Base-by-base conservation (phyloP, 2,113 vertebrate genomes). In the Xiphias gladius region DNA sequence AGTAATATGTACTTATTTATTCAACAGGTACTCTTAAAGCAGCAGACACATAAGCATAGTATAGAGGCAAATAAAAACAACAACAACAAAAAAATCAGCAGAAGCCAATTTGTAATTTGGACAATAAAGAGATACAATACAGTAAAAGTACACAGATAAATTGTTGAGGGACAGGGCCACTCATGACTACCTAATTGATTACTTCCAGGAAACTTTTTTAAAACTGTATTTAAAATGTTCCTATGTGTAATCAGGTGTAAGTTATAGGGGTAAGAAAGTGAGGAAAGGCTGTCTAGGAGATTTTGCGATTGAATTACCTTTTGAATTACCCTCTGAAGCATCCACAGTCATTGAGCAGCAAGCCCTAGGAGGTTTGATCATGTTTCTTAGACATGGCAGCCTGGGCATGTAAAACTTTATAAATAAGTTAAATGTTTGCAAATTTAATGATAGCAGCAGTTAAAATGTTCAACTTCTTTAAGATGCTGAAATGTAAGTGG, bases 381-480 rank as follows among this genome's bases (percentile, higher is more conserved):
- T 43, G 48, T 55, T 72, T 77, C 50, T 62, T 32, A 72, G 67
- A 35, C 19, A 78, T 77, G 68, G 81, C 80, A 67, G 52, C 4
- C 22, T 16, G 28, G 7, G 5, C 37, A 58, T 22, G 14, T 41
- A 41, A 41, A 39, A 65, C 9, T 0, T 39, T 64, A 82, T 48
- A 50, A 37, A 77, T 59, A 19, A 66, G 5, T 78, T 61, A 46
- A 73, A 78, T 67, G 43, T 77, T 78, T 67, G 61, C 54, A 61
- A 66, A 83, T 62, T 41, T 67, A 73, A 73, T 32, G 16, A 43
- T 20, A 76, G 8, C 41, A 26, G 37, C 28, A 50, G 52, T 83
- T 57, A 58, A 71, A 70, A 30, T 58, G 63, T 61, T 61, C 8
- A 59, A 20, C 20, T 41, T 82, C 62, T 73, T 58, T 50, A 61